Conservation (phyloP, 2,888 invertebrate species). For the Hylaea fasciaria region DNA sequence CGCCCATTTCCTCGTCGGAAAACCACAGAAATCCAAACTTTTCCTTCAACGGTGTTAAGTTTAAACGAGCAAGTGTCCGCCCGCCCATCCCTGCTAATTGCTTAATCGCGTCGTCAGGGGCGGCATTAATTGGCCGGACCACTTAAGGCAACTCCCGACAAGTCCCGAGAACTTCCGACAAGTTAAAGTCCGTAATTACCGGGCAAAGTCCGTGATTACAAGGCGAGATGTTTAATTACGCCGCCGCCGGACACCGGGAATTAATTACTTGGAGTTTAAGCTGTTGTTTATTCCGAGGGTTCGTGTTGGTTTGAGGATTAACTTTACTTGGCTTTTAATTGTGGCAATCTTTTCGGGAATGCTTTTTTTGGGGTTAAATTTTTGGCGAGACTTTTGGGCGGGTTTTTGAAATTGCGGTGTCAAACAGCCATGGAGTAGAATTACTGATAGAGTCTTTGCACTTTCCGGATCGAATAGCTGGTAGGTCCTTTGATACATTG, state of each 20-base stretch:
- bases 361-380: conserved; percentile 12
- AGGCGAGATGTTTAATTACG: conserved; percentile 83
- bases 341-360: conserved; percentile 20
- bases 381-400: background rate
- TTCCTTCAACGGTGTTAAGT: conserved; percentile 57
- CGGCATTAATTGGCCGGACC: conserved; percentile 80
- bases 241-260: conserved; percentile 70
- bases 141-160: conserved; percentile 70
- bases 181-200: conserved; percentile 68
- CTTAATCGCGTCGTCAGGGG: conserved; percentile 79
- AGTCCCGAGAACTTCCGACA: conserved; percentile 69
- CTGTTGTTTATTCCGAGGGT: conserved; percentile 57
- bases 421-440: too few species aligned
- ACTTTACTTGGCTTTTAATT: conserved; percentile 46
- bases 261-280: conserved; percentile 72
- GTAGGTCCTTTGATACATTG: too few species aligned
- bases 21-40: conserved; percentile 62
- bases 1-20: conserved; percentile 43
- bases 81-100: conserved; percentile 81
- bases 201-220: conserved; percentile 75
- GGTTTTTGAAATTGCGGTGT: too few species aligned
- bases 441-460: too few species aligned
- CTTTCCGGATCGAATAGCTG: too few species aligned
- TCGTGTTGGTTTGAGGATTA: conserved; percentile 56
- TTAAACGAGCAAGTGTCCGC: conserved; percentile 75